These are phyloP conservation scores for Neodiprion pinetum DNA, from an alignment of 1,140 invertebrate species.

Conservation along the genomic window DNA sequence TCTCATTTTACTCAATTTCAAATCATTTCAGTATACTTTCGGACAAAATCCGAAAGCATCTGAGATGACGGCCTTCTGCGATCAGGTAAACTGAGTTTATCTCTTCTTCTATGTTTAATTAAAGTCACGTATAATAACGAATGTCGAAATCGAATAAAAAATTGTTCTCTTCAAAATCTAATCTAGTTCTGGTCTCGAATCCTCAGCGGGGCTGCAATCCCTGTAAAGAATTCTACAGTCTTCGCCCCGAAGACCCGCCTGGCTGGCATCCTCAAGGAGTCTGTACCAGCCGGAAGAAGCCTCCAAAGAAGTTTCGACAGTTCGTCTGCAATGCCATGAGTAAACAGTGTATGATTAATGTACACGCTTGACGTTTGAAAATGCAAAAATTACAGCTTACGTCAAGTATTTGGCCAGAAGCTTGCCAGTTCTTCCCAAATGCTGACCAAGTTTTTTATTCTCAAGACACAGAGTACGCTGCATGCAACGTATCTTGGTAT, in stretches of 20 bases:
- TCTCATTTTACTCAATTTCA: too few species aligned
- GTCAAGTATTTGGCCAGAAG: slow-evolving; percentile 52
- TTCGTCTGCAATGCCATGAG: slow-evolving; percentile 28
- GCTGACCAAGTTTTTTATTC: slow-evolving; percentile 46
- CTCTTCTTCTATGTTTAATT: not conserved
- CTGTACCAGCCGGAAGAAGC: slow-evolving; percentile 47
- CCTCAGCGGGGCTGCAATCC: slow-evolving; percentile 36
- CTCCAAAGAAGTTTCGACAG: slow-evolving; percentile 42
- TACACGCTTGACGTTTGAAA: not conserved
- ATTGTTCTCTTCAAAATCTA: too few species aligned
- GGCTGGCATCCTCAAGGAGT: slow-evolving; percentile 49
- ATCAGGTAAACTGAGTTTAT: too few species aligned
- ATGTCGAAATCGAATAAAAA: not conserved
- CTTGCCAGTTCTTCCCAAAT: slow-evolving; percentile 47
- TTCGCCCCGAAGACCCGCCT: slow-evolving; percentile 48
- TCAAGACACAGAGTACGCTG: slow-evolving; percentile 53
- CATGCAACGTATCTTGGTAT: slow-evolving; percentile 52
- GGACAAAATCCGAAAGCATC: too few species aligned
- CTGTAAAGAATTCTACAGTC: slow-evolving; percentile 53
- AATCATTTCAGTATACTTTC: too few species aligned
- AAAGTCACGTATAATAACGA: not conserved
- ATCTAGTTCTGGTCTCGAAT: not conserved
- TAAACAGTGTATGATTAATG: slow-evolving; percentile 16
- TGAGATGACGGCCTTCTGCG: too few species aligned
- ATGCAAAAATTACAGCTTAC: slow-evolving; percentile 38